Evolutionary conservation across 2,888 invertebrate species (phyloP).

Genomic region (Hyalella azteca): DNA sequence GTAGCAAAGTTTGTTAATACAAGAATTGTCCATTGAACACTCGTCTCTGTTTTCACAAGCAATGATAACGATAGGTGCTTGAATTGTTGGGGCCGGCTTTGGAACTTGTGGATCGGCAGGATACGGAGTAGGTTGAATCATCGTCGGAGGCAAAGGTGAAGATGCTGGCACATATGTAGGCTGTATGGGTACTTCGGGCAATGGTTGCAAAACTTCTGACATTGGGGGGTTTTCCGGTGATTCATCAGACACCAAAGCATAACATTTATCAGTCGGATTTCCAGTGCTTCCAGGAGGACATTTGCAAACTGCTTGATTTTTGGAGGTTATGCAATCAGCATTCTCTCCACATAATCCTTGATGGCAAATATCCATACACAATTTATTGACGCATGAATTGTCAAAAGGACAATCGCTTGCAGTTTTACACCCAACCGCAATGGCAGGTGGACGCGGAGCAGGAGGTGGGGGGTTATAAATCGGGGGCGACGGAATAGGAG

Average conservation of each 20-base stretch:
- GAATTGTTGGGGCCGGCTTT: constrained; percentile 64
- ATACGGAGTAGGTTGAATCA: constrained; percentile 5
- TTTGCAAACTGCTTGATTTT: constrained; percentile 75
- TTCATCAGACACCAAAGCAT: constrained; percentile 35
- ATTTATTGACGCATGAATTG: constrained; percentile 41
- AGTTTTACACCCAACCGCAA: constrained; percentile 42
- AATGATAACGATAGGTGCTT: constrained; percentile 68
- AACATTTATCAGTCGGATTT: constrained; percentile 64
- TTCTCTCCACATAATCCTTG: constrained; percentile 41
- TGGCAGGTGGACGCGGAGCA: constrained; percentile 41
- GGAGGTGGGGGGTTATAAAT: constrained; percentile 41
- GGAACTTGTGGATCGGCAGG: constrained; percentile 64
- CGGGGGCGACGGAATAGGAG: constrained; percentile 38
- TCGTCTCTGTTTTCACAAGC: constrained; percentile 79
- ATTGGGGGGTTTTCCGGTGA: constrained; percentile 23
- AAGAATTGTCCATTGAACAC: constrained; percentile 83
- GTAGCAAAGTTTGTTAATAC: constrained; percentile 83
- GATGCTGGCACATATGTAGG: constrained; percentile 5
- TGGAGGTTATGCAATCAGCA: constrained; percentile 42
- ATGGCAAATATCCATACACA: constrained; percentile 45
- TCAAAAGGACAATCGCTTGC: constrained; percentile 43
- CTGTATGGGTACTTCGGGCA: constrained; percentile 29
- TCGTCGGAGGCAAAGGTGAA: constrained; percentile 38
- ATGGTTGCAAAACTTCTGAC: neutral
- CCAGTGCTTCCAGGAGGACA: constrained; percentile 67